phyloP scores from a whole-genome alignment of 2,888 invertebrate species.

The Dicycla oo region DNA sequence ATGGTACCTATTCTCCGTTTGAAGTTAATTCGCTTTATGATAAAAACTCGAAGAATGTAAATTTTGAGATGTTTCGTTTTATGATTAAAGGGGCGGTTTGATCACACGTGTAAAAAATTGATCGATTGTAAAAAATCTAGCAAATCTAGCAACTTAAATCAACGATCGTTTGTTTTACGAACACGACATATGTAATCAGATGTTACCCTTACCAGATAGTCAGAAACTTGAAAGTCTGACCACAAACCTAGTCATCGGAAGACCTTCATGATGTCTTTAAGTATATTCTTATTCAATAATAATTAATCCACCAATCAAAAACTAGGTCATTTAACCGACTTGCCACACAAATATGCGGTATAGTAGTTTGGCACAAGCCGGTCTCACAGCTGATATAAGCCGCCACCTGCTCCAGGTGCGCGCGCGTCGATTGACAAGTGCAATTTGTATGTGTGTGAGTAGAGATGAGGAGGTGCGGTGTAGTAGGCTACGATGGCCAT shows the following conservation, averaged over 20 bases:
- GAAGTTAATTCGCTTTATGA: no score
- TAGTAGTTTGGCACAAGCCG: constrained; percentile 57
- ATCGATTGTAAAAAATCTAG: no score
- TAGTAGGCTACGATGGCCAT: constrained; percentile 25
- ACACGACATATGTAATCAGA: no score
- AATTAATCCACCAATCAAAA: constrained; percentile 24
- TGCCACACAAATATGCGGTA: constrained; percentile 46
- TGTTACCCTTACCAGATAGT: background rate
- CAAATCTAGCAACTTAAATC: no score
- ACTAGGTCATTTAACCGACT: constrained; percentile 61
- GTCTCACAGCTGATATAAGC: constrained; percentile 71
- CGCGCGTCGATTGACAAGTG: constrained; percentile 72
- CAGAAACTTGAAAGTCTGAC: background rate
- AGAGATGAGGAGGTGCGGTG: constrained; percentile 55
- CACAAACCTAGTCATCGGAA: background rate
- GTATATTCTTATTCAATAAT: background rate
- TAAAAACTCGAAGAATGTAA: no score
- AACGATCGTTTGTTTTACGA: background rate
- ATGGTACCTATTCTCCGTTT: no score
- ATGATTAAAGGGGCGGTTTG: no score
- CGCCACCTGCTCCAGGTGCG: constrained; percentile 77
- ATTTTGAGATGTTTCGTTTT: no score
- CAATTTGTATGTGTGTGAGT: constrained; percentile 66
- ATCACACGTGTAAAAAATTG: no score
- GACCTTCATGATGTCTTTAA: background rate